Percentiles rank a stretch among this genome's conserved stretches.
Conservation (phyloP, 2,888 invertebrate species). For the Heteromurus nitidus region DNA sequence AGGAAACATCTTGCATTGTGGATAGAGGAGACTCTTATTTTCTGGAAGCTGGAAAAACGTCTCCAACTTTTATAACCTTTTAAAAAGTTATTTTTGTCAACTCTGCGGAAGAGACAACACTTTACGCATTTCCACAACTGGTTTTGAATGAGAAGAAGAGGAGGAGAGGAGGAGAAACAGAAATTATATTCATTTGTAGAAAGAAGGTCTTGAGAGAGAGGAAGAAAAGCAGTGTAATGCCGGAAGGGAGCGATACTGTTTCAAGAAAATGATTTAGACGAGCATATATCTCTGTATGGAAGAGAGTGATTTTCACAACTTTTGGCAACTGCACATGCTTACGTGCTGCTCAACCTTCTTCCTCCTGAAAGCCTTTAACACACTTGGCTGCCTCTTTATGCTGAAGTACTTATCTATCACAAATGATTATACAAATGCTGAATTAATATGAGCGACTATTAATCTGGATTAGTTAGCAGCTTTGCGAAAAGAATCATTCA, state of each 20-base stretch:
- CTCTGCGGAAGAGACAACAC: neutral
- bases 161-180: constrained; percentile 6
- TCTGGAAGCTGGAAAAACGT: neutral
- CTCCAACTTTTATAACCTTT: constrained; percentile 10
- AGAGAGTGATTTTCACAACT: neutral
- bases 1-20: neutral
- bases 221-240: no score
- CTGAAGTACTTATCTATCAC: neutral
- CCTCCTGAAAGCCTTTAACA: no score
- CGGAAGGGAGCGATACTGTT: constrained; percentile 40
- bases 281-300: no score
- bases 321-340: neutral
- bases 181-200: constrained; percentile 40
- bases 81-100: constrained; percentile 2
- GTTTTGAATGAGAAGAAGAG: no score
- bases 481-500: constrained; percentile 13
- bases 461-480: constrained; percentile 26
- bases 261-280: constrained; percentile 13
- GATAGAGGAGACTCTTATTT: no score
- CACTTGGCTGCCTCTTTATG: neutral
- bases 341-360: neutral
- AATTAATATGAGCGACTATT: constrained; percentile 28
- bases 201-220: neutral
- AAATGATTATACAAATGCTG: constrained; percentile 27
- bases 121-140: constrained; percentile 3